These are phyloP conservation scores for Crossoptilon crossoptilon DNA, from an alignment of 2,797 vertebrate genomes.

Conservation along the genomic window DNA sequence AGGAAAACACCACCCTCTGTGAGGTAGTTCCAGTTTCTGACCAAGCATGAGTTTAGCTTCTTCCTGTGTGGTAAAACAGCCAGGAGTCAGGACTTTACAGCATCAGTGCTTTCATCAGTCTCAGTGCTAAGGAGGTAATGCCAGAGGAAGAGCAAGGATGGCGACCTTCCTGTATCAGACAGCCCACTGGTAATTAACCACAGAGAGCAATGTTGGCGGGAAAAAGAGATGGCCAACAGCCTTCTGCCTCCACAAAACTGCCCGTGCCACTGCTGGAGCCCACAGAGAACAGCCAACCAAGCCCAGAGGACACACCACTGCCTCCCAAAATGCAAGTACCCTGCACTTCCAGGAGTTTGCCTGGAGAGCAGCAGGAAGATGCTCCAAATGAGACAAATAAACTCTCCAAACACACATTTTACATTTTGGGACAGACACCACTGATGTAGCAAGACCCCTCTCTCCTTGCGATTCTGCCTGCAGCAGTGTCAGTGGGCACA, in stretches of 20 bases:
- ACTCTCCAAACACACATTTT: background rate
- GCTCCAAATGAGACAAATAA: background rate
- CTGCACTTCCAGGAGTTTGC: background rate
- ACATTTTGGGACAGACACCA: background rate
- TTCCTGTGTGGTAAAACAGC: background rate
- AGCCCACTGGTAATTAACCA: background rate
- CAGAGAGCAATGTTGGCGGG: background rate
- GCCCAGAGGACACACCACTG: background rate
- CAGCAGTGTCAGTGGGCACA: background rate
- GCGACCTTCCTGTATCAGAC: background rate
- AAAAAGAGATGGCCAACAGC: background rate
- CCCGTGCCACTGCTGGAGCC: background rate
- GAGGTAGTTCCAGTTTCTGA: background rate
- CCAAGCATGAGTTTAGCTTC: background rate
- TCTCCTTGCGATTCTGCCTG: rapidly evolving
- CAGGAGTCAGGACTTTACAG: background rate
- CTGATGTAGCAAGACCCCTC: background rate
- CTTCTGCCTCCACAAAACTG: background rate
- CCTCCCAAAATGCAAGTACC: background rate
- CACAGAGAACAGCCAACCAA: background rate
- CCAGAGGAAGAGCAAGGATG: background rate
- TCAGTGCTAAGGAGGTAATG: background rate
- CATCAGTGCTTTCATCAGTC: background rate
- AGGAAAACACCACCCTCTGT: background rate
- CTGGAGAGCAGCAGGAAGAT: background rate